Evolutionary conservation across 1,140 invertebrate species (phyloP).

Genomic region (Meteorus sp.): DNA sequence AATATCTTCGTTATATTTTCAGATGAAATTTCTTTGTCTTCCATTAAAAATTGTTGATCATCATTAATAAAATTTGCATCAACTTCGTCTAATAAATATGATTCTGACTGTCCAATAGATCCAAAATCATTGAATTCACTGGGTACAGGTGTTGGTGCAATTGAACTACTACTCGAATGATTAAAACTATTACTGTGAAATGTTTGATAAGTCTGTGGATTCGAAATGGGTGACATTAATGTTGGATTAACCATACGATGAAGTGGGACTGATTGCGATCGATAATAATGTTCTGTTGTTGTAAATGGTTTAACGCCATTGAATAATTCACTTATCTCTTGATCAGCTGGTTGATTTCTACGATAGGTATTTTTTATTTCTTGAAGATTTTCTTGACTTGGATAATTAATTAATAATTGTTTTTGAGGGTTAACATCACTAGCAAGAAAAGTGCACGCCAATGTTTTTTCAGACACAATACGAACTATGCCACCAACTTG

Average conservation of each 20-base stretch:
- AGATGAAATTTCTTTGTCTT: conserved; percentile 50
- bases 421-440: conserved; percentile 48
- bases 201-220: conserved; percentile 42
- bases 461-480: conserved; percentile 33
- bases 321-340: conserved; percentile 51
- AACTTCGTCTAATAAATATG: conserved; percentile 49
- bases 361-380: conserved; percentile 32
- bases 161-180: conserved; percentile 65
- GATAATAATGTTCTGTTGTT: conserved; percentile 55
- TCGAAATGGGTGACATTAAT: conserved; percentile 46
- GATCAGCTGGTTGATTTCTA: conserved; percentile 45
- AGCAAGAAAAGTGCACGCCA: conserved; percentile 33
- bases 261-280: conserved; percentile 77
- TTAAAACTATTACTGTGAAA: conserved; percentile 49
- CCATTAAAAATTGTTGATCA: conserved; percentile 48
- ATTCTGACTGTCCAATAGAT: conserved; percentile 60
- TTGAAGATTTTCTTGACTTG: conserved; percentile 54
- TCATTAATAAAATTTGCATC: conserved; percentile 48
- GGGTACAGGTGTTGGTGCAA: conserved; percentile 70
- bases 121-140: conserved; percentile 72
- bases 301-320: conserved; percentile 40
- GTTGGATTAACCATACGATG: conserved; percentile 63
- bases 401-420: conserved; percentile 56
- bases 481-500: conserved; percentile 35
- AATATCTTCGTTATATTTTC: conserved; percentile 56